Base-by-base conservation (phyloP, 2,888 invertebrate species). In the Erpobdella octoculata region DNA sequence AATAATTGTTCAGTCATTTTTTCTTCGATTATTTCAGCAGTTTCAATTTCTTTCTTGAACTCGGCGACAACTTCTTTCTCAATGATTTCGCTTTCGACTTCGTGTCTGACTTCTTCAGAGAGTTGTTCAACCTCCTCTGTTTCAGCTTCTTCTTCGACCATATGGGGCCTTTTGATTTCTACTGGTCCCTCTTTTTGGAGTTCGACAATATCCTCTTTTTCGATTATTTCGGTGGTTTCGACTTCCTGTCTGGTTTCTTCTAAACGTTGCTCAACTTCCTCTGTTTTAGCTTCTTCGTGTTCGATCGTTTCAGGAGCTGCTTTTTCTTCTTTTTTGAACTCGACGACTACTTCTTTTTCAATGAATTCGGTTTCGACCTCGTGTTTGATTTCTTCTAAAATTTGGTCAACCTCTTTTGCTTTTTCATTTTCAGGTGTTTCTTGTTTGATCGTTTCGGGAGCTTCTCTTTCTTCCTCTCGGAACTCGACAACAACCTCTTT, bases 31-130 rank as follows among this genome's bases (percentile, higher is more conserved):
- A n/a, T n/a, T n/a, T n/a, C n/a, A n/a, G n/a, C n/a, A n/a, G n/a
- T n/a, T n/a, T n/a, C n/a, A n/a, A n/a, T n/a, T n/a, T n/a, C n/a
- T n/a, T n/a, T n/a, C n/a, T n/a, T n/a, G n/a, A n/a, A n/a, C 48
- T 48, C 48, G 25, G 48, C 4, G 48, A 48, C 48, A 3, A 48
- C 48, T 25, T 48, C 25, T 25, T 48, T 25, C 18, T 38, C 25
- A 15, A 71, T 37, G 4, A 38, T 37, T 18, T 71, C 33, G 62
- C 37, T n/a, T 18, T 46, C 36, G 59, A 36, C n/a, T n/a, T n/a
- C n/a, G n/a, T n/a, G n/a, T n/a, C n/a, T n/a, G n/a, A n/a, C n/a
- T n/a, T n/a, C n/a, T n/a, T n/a, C n/a, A n/a, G n/a, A n/a, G n/a
- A n/a, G n/a, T n/a, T n/a, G n/a, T n/a, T n/a, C n/a, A n/a, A n/a